Evolutionary conservation across 2,113 vertebrate genomes (phyloP).

Genomic region (Rhizomys pruinosus): DNA sequence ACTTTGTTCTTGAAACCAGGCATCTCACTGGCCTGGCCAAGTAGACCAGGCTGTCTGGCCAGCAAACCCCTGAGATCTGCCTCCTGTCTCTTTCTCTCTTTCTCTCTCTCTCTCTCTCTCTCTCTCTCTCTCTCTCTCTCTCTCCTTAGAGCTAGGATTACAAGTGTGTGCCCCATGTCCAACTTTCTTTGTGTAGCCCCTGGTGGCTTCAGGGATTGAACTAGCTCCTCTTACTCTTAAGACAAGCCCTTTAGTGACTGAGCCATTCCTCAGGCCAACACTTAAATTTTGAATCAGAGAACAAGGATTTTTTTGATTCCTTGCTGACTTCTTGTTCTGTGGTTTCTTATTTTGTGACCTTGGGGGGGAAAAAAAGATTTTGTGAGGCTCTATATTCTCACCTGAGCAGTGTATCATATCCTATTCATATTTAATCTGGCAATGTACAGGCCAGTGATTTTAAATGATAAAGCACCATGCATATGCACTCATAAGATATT

Average conservation of each 20-base stretch:
- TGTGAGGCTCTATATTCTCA: neutral
- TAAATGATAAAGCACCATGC: neutral
- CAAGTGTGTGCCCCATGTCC: neutral
- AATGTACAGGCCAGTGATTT: neutral
- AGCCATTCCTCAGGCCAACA: neutral
- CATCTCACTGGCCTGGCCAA: neutral
- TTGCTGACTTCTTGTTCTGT: neutral
- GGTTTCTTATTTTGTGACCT: conserved; percentile 32
- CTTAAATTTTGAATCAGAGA: conserved; percentile 7
- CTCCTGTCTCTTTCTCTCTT: too few relatives aligned
- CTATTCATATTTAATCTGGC: conserved; percentile 7
- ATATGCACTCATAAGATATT: neutral
- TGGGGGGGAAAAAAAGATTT: conserved; percentile 11
- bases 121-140: too few relatives aligned
- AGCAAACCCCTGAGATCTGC: neutral
- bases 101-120: too few relatives aligned
- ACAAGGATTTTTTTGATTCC: neutral
- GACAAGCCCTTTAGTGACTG: neutral
- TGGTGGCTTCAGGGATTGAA: neutral
- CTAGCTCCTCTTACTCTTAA: neutral
- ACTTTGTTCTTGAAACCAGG: neutral
- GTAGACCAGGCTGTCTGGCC: too few relatives aligned
- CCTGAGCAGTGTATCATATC: neutral
- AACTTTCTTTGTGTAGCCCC: neutral
- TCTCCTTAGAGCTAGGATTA: neutral